These are phyloP conservation scores for Microcebus griseorufus DNA, from an alignment of 2,113 vertebrate genomes.

Conservation along the genomic window DNA sequence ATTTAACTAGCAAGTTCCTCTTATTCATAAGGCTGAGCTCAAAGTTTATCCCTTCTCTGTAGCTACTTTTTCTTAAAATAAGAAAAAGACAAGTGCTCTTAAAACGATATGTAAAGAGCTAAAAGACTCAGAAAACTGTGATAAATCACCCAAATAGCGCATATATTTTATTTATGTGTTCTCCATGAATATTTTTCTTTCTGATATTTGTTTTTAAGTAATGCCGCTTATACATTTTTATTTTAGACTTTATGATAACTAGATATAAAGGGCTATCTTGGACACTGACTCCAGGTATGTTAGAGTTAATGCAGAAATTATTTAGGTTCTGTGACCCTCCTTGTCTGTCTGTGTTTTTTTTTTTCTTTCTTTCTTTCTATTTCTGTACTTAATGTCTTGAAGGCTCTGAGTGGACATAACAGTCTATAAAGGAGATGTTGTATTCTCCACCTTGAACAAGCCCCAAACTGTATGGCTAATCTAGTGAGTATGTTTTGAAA, in stretches of 20 bases:
- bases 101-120: neutral
- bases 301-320: conserved; percentile 30
- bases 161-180: neutral
- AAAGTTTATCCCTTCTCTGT: neutral
- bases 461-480: conserved; percentile 74
- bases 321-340: neutral
- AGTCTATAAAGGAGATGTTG: conserved; percentile 65
- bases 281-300: neutral
- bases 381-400: conserved; percentile 64
- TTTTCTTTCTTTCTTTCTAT: conserved; percentile 32
- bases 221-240: neutral
- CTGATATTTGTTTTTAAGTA: conserved; percentile 16
- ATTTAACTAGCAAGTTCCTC: neutral
- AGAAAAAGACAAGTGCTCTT: neutral
- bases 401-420: conserved; percentile 27
- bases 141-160: neutral
- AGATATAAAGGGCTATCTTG: neutral
- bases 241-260: neutral
- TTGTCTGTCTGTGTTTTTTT: conserved; percentile 21
- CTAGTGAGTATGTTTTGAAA: conserved; percentile 74
- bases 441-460: conserved; percentile 72
- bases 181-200: neutral
- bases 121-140: neutral
- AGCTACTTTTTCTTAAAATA: neutral
- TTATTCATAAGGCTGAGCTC: neutral